phyloP scores from a whole-genome alignment of 2,113 vertebrate genomes.

The Ptyas mucosa region DNA sequence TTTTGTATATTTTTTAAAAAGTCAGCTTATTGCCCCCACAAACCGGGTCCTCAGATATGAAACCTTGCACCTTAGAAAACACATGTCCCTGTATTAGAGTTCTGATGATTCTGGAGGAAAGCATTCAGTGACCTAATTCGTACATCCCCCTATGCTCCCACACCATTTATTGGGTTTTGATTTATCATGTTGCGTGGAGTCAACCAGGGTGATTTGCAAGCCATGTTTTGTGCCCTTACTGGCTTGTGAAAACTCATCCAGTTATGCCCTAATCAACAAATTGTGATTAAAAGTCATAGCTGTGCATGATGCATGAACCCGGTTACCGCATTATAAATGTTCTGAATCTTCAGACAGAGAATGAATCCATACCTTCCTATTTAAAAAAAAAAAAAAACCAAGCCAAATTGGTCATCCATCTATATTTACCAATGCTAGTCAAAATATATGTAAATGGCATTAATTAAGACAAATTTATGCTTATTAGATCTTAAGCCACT shows the following conservation, averaged over 20 bases:
- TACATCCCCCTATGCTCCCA: not conserved
- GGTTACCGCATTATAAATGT: not conserved
- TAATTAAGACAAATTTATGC: not conserved
- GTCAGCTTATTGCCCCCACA: too few species aligned
- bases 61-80: not conserved
- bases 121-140: not conserved
- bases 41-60: too few species aligned
- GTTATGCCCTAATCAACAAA: not conserved
- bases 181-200: not conserved
- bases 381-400: not conserved
- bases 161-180: not conserved
- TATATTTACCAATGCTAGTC: not conserved
- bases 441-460: not conserved
- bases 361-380: not conserved
- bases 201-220: not conserved
- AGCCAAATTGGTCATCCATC: not conserved
- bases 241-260: not conserved
- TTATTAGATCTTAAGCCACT: not conserved
- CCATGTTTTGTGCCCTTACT: not conserved
- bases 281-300: not conserved
- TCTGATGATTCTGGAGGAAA: not conserved
- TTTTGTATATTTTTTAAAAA: too few species aligned
- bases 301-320: not conserved
- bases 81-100: not conserved
- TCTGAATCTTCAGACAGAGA: not conserved